Conservation (phyloP, 2,113 vertebrate species). For the Columba livia region DNA sequence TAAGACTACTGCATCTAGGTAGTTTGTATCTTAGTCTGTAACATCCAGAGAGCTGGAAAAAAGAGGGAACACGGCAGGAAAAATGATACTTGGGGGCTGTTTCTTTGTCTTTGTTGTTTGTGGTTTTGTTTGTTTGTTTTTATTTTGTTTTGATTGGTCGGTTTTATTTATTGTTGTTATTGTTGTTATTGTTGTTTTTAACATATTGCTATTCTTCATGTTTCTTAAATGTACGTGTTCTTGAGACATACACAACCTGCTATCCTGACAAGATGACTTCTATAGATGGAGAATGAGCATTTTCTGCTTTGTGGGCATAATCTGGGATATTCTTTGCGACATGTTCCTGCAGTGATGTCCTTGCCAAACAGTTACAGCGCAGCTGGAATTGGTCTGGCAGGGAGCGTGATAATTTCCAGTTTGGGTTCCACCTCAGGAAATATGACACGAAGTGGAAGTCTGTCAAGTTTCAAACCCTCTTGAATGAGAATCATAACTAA, state of each 20-base stretch:
- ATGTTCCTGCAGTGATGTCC: neutral
- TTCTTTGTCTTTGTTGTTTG: too few relatives aligned
- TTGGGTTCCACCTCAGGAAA: neutral
- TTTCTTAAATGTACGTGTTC: neutral
- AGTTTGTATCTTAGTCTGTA: neutral
- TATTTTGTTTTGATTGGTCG: too few relatives aligned
- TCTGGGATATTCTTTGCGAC: neutral
- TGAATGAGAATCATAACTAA: neutral
- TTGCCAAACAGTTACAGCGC: neutral
- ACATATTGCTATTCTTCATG: neutral
- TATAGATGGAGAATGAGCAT: neutral
- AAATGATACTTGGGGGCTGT: too few relatives aligned
- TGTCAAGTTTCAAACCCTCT: constrained; percentile 41
- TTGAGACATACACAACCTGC: fast-evolving
- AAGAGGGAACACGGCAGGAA: neutral
- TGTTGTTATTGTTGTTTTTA: too few relatives aligned
- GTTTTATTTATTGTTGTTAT: too few relatives aligned
- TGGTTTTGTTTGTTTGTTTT: too few relatives aligned
- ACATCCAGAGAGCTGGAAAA: neutral
- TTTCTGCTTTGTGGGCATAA: neutral
- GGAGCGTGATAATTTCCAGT: neutral
- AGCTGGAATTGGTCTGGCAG: constrained; percentile 5
- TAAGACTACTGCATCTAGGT: neutral
- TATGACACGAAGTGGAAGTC: neutral
- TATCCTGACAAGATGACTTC: neutral